A percentile compares a stretch with the other conserved stretches of the same genome.
Evolutionary conservation across 2,797 vertebrate species (phyloP).

Genomic region (Thamnophis elegans): DNA sequence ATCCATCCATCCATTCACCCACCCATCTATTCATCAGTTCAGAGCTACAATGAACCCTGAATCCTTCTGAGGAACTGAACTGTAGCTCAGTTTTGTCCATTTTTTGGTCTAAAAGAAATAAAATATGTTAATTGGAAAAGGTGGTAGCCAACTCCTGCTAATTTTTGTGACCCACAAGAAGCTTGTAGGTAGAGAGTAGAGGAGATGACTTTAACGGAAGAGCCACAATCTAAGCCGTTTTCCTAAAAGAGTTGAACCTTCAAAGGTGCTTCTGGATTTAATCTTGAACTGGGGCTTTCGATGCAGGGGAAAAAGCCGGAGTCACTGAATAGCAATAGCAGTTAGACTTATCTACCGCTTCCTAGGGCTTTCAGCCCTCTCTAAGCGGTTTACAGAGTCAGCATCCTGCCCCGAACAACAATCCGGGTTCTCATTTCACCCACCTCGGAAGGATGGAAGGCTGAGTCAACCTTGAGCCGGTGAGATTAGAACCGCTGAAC

Average conservation of each 20-base stretch:
- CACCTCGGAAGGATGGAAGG: no score
- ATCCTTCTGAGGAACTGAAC: background rate
- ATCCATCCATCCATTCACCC: background rate
- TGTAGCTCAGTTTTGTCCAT: background rate
- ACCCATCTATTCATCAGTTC: background rate
- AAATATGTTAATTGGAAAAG: background rate
- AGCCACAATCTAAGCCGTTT: background rate
- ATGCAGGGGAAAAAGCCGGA: background rate
- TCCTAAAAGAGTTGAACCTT: background rate
- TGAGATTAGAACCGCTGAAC: no score
- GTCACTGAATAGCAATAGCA: no score
- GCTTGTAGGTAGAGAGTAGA: background rate
- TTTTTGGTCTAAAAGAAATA: background rate
- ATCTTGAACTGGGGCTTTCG: background rate
- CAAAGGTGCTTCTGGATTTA: background rate
- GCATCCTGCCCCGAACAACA: no score
- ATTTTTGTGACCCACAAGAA: background rate
- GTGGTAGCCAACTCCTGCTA: background rate
- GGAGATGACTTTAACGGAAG: background rate
- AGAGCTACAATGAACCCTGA: background rate
- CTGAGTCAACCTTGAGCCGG: no score
- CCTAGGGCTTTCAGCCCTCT: no score
- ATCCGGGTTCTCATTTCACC: no score
- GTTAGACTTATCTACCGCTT: no score
- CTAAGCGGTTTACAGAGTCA: no score